Evolutionary conservation across 2,888 invertebrate genomes (phyloP).

Genomic region (Spodoptera littoralis): DNA sequence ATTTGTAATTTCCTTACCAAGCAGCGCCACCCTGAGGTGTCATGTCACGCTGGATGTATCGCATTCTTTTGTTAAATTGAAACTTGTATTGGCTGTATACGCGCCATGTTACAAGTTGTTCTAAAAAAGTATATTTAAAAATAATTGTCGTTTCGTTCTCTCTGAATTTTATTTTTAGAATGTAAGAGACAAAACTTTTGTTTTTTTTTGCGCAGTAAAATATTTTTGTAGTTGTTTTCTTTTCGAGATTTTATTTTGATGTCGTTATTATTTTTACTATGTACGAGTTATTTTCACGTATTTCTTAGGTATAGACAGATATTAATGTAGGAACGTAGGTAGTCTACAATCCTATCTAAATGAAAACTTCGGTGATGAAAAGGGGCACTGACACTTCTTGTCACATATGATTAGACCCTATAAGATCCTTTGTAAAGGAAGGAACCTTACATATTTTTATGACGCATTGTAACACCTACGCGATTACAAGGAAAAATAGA

Average conservation of each 20-base stretch:
- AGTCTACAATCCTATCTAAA: too few species aligned
- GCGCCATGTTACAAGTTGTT: slow-evolving; percentile 15
- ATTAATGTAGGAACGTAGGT: too few species aligned
- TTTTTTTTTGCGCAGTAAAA: slow-evolving; percentile 21
- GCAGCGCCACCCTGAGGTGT: slow-evolving; percentile 18
- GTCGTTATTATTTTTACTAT: too few species aligned
- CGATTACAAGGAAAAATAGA: too few species aligned
- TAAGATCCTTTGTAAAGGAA: too few species aligned
- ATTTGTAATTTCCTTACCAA: slow-evolving; percentile 1
- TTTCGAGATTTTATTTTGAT: not conserved
- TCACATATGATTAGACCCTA: slow-evolving; percentile 3
- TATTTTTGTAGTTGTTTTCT: not conserved
- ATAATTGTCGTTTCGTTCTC: slow-evolving; percentile 3
- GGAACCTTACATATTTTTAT: too few species aligned
- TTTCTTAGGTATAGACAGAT: too few species aligned
- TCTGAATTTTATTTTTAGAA: slow-evolving; percentile 11
- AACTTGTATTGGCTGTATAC: slow-evolving; percentile 11
- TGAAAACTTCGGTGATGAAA: not conserved
- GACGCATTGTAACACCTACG: not conserved
- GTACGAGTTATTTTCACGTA: too few species aligned
- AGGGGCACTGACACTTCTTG: too few species aligned
- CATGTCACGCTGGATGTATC: not conserved
- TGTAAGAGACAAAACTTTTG: slow-evolving; percentile 14
- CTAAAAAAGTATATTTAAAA: slow-evolving; percentile 18
- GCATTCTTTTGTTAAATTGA: slow-evolving; percentile 8